Base-by-base conservation (phyloP, 2,888 invertebrate genomes). In the Ornithoptera alexandrae region DNA sequence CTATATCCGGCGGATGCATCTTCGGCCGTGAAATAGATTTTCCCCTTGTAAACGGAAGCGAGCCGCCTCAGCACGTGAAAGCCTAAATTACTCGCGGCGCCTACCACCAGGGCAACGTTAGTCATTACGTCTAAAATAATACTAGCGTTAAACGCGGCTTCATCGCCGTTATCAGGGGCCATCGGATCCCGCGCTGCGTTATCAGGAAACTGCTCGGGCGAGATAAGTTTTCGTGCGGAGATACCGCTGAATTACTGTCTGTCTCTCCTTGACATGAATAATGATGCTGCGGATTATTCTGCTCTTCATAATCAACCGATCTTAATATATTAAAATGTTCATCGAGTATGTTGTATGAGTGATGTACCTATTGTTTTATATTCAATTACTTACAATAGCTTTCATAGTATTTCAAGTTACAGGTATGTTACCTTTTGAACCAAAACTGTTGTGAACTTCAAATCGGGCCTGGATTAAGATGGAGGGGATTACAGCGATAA, bases 11-110 rank as follows among this genome's bases (percentile, higher is more conserved):
- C 77, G 0, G 85, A 77, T 67, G 89, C 87, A 56, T 91, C 89
- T 78, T 92, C 91, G 0, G 90, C 83, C 0, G 92, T 92, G 75
- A 89, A 92, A 77, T 92, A 92, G 68, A 92, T 87, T 76, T 88
- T 90, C 56, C 89, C 88, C 68, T 84, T 73, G 80, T 89, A 89
- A 4, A 77, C 76, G 73, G 83, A 80, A 42, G 79, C 78, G 1
- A 92, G 83, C 78, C 84, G 86, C 73, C 83, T 90, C 1, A 92
- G 75, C 0, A 92, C 88, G 79, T 90, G 89, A 71, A 87, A 91
- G 71, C 92, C 92, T 68, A 92, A 80, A 77, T 91, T 92, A 76
- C 87, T 88, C 69, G 86, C 83, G 62, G 91, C 92, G 68, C 89
- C 90, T 20, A 92, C 85, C 4, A 92, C 87, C 36, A 92, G 79